phyloP scores from a whole-genome alignment of 2,113 vertebrate genomes.

The Zingel zingel region DNA sequence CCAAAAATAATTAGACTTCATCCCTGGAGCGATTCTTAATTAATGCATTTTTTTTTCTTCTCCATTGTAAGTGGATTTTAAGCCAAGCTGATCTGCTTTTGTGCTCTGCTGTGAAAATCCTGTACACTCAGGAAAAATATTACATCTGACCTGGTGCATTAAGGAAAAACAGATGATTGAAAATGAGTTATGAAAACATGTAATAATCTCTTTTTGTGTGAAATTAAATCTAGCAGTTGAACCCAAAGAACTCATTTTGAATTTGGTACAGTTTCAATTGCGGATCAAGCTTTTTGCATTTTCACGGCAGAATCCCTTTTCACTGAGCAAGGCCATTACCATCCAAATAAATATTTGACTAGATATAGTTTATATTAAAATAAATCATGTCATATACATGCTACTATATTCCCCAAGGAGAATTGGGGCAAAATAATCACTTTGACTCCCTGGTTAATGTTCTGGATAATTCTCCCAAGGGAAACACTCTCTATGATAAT shows the following conservation, averaged over 20 bases:
- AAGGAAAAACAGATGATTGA: constrained; percentile 59
- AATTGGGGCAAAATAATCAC: constrained; percentile 75
- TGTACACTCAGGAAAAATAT: constrained; percentile 62
- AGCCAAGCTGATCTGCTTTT: constrained; percentile 77
- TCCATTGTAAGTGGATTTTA: constrained; percentile 65
- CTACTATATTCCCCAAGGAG: constrained; percentile 74
- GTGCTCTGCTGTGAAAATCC: constrained; percentile 72
- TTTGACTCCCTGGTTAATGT: constrained; percentile 84
- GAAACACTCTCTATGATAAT: constrained; percentile 84
- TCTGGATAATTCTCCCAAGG: constrained; percentile 81
- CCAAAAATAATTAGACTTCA: constrained; percentile 82
- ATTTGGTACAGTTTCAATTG: constrained; percentile 44
- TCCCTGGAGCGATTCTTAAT: constrained; percentile 80
- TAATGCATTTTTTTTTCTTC: constrained; percentile 65
- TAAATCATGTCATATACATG: constrained; percentile 75
- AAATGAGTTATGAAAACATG: constrained; percentile 62
- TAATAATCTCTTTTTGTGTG: constrained; percentile 56
- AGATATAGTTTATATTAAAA: constrained; percentile 73
- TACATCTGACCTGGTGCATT: constrained; percentile 56
- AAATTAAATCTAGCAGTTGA: constrained; percentile 51
- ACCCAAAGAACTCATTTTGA: constrained; percentile 30
- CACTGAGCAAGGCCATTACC: constrained; percentile 71
- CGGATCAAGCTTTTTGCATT: constrained; percentile 30
- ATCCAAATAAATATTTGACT: constrained; percentile 77
- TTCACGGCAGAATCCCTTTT: constrained; percentile 46